Conservation (phyloP, 2,113 vertebrate species). For the Amphilophus citrinellus region DNA sequence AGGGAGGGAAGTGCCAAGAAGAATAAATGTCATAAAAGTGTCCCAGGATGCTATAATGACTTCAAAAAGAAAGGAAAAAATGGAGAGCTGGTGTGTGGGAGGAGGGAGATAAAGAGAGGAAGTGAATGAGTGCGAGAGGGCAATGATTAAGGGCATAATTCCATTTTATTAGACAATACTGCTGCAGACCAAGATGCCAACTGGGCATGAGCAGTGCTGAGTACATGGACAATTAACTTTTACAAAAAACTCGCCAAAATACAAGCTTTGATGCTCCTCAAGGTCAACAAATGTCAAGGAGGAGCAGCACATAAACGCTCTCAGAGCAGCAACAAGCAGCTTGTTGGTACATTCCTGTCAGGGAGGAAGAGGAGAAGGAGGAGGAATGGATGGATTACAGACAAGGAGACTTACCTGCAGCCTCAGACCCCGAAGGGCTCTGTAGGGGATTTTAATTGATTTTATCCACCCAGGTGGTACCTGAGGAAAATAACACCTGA, state of each 20-base stretch:
- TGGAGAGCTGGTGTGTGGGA: constrained; percentile 49
- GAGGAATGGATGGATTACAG: background rate
- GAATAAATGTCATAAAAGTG: constrained; percentile 75
- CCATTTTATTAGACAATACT: constrained; percentile 60
- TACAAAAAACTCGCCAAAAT: constrained; percentile 18
- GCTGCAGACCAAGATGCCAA: constrained; percentile 37
- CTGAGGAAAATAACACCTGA: background rate
- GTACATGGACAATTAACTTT: constrained; percentile 47
- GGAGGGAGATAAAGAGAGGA: constrained; percentile 58
- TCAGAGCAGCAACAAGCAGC: background rate
- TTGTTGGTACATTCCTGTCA: background rate
- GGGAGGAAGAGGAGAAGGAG: background rate
- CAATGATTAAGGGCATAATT: constrained; percentile 60
- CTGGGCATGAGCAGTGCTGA: constrained; percentile 14
- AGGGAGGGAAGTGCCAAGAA: constrained; percentile 44
- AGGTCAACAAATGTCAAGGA: constrained; percentile 40
- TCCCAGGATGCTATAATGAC: constrained; percentile 68
- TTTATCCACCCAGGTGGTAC: background rate
- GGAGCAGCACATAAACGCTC: background rate
- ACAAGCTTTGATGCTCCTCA: constrained; percentile 33
- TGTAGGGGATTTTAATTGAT: background rate
- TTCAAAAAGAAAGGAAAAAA: constrained; percentile 47
- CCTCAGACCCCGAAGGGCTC: background rate
- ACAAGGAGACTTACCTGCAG: background rate
- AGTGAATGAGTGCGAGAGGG: constrained; percentile 35